These are phyloP conservation scores for Rhinoptilus africanus DNA, from an alignment of 2,113 vertebrate species.

Conservation along the genomic window DNA sequence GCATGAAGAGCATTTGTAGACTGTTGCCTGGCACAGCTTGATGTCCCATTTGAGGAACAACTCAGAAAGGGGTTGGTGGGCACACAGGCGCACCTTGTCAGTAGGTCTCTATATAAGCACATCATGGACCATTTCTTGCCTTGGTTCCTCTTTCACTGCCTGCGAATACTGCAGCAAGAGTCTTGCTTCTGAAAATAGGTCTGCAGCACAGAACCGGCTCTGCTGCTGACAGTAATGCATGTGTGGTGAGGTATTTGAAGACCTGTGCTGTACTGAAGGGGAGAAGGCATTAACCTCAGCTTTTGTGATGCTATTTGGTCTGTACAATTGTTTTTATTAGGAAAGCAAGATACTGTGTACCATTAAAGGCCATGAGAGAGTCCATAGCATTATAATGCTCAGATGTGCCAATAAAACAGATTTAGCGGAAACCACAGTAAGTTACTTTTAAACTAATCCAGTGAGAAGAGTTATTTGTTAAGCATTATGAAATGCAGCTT, in stretches of 20 bases:
- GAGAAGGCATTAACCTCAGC: neutral
- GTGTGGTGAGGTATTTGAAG: neutral
- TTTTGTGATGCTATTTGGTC: neutral
- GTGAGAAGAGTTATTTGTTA: neutral
- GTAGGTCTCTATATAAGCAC: neutral
- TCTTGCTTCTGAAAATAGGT: neutral
- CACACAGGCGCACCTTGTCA: neutral
- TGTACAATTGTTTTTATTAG: neutral
- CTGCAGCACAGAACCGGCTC: neutral
- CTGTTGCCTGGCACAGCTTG: neutral
- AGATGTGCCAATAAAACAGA: neutral
- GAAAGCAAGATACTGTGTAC: neutral
- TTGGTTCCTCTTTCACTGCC: neutral
- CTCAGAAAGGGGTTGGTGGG: fast-evolving
- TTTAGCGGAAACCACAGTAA: neutral
- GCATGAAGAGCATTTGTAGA: neutral
- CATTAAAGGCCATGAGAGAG: neutral
- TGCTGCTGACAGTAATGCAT: neutral
- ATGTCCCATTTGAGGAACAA: neutral
- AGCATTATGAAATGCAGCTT: neutral
- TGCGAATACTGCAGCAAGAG: neutral
- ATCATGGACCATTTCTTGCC: neutral
- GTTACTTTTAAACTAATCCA: slow-evolving; percentile 6
- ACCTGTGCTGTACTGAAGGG: neutral
- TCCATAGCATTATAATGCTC: neutral